Evolutionary conservation across 2,888 invertebrate species (phyloP).

Genomic region (Neelides folsomi): DNA sequence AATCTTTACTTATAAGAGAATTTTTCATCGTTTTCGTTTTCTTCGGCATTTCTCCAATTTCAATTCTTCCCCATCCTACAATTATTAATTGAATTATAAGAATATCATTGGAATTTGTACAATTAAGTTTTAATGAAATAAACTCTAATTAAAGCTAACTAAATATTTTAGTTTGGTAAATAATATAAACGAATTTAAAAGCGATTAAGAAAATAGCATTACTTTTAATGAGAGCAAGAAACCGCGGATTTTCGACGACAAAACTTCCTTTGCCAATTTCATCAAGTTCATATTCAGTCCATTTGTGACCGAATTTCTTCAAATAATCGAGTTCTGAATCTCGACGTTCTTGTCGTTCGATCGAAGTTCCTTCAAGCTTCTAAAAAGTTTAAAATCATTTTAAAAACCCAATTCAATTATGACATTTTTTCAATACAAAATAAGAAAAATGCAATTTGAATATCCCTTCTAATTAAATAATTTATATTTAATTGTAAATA

Average conservation of each 20-base stretch:
- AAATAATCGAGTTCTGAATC: constrained; percentile 86
- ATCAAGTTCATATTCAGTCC: constrained; percentile 46
- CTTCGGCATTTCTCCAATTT: too few relatives aligned
- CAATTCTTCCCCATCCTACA: too few relatives aligned
- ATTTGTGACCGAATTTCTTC: constrained; percentile 63
- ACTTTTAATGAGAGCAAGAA: constrained; percentile 60
- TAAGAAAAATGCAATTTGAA: background rate
- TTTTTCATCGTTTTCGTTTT: too few relatives aligned
- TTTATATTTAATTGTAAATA: background rate
- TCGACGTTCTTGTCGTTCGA: constrained; percentile 55
- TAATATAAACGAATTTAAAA: too few relatives aligned
- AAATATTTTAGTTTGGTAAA: too few relatives aligned
- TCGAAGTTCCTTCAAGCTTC: constrained; percentile 57
- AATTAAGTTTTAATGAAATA: too few relatives aligned
- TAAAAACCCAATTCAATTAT: background rate
- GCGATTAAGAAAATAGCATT: too few relatives aligned
- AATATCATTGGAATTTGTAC: too few relatives aligned
- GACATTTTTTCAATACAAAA: too few relatives aligned
- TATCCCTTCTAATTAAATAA: background rate
- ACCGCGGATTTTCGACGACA: constrained; percentile 58
- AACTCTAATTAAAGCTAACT: too few relatives aligned
- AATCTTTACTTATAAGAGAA: background rate
- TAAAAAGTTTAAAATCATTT: constrained; percentile 34
- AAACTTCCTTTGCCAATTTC: constrained; percentile 43
- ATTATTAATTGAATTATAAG: constrained; percentile 7